phyloP scores from a whole-genome alignment of 2,888 invertebrate genomes.

The Leptopilina drosophilae region DNA sequence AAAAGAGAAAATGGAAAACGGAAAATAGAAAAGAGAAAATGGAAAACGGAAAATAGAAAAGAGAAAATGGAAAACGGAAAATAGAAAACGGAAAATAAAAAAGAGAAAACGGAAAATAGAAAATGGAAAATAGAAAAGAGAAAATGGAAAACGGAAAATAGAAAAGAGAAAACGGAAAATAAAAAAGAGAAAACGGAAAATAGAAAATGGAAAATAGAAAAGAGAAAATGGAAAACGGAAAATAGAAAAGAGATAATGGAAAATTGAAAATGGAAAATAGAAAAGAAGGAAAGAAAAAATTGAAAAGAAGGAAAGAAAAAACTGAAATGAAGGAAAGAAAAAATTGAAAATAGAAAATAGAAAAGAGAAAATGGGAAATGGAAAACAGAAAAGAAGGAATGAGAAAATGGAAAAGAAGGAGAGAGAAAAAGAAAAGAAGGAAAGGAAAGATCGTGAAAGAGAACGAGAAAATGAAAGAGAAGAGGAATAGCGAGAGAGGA shows the following conservation, averaged over 20 bases:
- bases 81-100: conserved; percentile 23
- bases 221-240: conserved; percentile 45
- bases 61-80: neutral
- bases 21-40: too few relatives aligned
- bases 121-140: neutral
- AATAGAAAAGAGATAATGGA: neutral
- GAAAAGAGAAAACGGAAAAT: neutral
- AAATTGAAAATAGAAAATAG: conserved; percentile 32
- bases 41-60: too few relatives aligned
- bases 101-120: conserved; percentile 22
- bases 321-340: conserved; percentile 15
- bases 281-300: neutral
- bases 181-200: conserved; percentile 46
- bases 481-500: neutral
- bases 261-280: neutral
- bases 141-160: neutral
- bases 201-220: neutral
- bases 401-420: conserved; percentile 37
- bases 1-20: conserved; percentile 18
- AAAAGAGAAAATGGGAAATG: conserved; percentile 38
- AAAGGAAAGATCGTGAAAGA: neutral
- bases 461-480: neutral
- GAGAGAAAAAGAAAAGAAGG: neutral
- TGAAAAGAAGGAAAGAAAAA: conserved; percentile 20
- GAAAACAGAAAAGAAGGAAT: neutral